Conservation (phyloP, 2,888 invertebrate species). For the Lycaena phlaeas region DNA sequence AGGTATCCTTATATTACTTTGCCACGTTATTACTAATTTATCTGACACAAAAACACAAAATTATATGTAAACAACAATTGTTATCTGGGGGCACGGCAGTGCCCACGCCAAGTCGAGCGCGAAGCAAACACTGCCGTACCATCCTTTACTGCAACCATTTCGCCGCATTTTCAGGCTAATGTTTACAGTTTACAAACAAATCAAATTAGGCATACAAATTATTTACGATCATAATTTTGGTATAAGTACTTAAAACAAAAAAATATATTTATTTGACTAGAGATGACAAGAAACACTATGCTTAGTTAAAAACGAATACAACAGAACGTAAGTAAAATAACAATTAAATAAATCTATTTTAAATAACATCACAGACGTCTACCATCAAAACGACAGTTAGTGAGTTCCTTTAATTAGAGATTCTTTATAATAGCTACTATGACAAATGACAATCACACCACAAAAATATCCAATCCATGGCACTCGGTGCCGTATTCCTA, state of each 20-base stretch:
- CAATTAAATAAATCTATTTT: constrained; percentile 39
- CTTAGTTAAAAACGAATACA: constrained; percentile 16
- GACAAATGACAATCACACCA: constrained; percentile 35
- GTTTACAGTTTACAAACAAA: too few species aligned
- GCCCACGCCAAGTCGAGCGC: too few species aligned
- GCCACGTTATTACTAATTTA: too few species aligned
- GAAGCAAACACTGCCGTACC: too few species aligned
- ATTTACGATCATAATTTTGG: too few species aligned
- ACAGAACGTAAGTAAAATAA: constrained; percentile 22
- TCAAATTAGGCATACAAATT: too few species aligned
- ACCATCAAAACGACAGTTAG: constrained; percentile 45
- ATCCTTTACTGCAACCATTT: too few species aligned
- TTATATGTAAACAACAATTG: too few species aligned
- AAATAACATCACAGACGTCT: constrained; percentile 61
- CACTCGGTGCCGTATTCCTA: constrained; percentile 39
- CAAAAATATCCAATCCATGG: constrained; percentile 36
- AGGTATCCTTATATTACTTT: not conserved
- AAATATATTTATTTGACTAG: constrained; percentile 21
- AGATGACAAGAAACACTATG: constrained; percentile 10
- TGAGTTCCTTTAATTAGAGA: constrained; percentile 45
- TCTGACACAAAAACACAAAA: too few species aligned
- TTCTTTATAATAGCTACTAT: constrained; percentile 35
- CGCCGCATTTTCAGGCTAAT: too few species aligned
- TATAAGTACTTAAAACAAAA: too few species aligned
- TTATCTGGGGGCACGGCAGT: too few species aligned